Evolutionary conservation across 2,113 vertebrate species (phyloP).

Genomic region (Recurvirostra avosetta): DNA sequence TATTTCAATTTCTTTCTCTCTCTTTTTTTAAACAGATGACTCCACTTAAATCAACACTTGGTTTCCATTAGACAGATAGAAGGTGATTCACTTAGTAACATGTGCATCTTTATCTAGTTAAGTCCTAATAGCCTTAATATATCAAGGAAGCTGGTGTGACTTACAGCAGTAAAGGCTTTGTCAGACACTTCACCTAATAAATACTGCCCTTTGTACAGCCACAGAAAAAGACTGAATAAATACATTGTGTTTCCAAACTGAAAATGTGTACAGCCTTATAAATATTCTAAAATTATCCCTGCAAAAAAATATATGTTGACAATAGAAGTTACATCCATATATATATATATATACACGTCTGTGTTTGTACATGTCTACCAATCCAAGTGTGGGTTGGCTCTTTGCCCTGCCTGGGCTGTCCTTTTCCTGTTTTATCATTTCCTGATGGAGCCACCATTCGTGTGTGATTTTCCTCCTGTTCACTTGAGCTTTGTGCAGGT

Average conservation of each 20-base stretch:
- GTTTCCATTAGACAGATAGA: constrained; percentile 52
- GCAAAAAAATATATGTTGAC: background rate
- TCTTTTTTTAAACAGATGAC: constrained; percentile 41
- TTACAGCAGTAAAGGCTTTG: constrained; percentile 28
- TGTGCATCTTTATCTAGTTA: constrained; percentile 56
- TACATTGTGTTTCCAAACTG: background rate
- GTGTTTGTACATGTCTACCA: constrained; percentile 1
- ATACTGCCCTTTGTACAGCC: constrained; percentile 1
- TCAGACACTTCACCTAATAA: constrained; percentile 35
- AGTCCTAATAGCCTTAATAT: constrained; percentile 42
- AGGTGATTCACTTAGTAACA: constrained; percentile 44
- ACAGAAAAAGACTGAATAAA: background rate
- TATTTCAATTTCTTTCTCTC: constrained; percentile 34
- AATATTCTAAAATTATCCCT: background rate
- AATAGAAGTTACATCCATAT: background rate
- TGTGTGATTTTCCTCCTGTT: background rate
- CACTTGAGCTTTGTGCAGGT: background rate
- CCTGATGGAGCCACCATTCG: background rate
- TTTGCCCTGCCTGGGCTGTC: background rate
- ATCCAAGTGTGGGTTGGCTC: background rate
- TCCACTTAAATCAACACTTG: constrained; percentile 60
- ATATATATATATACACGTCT: background rate
- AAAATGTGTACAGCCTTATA: background rate
- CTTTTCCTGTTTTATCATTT: background rate
- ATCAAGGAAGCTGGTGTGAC: constrained; percentile 41